phyloP scores from a whole-genome alignment of 1,140 invertebrate species.

The Lasioglossum albipes region DNA sequence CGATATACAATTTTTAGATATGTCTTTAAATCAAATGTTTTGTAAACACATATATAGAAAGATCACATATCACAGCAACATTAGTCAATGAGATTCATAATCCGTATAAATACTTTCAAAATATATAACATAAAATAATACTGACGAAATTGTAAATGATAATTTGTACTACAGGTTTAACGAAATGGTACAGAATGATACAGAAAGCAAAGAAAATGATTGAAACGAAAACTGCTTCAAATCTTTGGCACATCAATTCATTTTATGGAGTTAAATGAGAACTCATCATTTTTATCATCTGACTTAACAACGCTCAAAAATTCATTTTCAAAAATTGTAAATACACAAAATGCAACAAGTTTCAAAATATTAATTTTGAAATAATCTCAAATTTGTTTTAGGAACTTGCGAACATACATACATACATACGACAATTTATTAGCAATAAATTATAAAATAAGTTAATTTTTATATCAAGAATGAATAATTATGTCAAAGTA shows the following conservation, averaged over 20 bases:
- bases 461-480: not conserved
- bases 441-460: not conserved
- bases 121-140: not conserved
- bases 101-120: not conserved
- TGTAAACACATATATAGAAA: not conserved
- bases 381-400: not conserved
- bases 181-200: not conserved
- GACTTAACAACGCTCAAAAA: not conserved
- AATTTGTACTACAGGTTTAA: not conserved
- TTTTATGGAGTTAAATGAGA: not conserved
- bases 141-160: not conserved
- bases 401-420: slow-evolving; percentile 21
- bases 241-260: slow-evolving; percentile 26
- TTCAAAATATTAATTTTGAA: not conserved
- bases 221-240: not conserved
- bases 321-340: slow-evolving; percentile 5
- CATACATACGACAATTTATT: slow-evolving; percentile 7
- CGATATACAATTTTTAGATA: not conserved
- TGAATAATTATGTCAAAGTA: not conserved
- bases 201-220: not conserved
- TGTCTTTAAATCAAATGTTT: slow-evolving; percentile 33
- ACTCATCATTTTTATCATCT: not conserved
- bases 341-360: not conserved
- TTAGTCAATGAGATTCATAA: not conserved
- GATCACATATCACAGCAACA: not conserved